Base-by-base conservation (phyloP, 2,888 invertebrate species). In the Brachylomia viminalis region DNA sequence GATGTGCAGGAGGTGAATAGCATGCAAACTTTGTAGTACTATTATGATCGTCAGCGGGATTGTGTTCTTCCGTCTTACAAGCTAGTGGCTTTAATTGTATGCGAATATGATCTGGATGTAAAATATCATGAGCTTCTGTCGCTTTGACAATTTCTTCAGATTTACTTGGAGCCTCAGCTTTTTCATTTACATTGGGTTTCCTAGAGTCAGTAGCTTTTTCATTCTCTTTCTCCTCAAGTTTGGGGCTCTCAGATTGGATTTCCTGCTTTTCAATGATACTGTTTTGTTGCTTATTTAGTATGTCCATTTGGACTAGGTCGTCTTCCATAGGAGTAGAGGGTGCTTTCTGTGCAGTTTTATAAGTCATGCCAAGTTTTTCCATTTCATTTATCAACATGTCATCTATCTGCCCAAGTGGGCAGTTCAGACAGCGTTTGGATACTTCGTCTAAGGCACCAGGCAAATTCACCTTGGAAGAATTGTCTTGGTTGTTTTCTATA, bases 331-430 rank as follows among this genome's bases (percentile, higher is more conserved):
- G 7, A 61, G 13, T 17, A 33, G 70, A 62, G 30, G 27, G 58
- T 17, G n/a, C 5, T 42, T 27, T 33, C 6, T 38, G 54, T 17
- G n/a, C 49, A 61, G 17, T 69, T 56, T 30, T 62, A 54, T 30
- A 15, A 17, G 69, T 59, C 30, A 68, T 38, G 4, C 79, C 78
- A 0, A 90, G 65, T 68, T 88, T 88, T 47, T 90, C 86, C 85
- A 93, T 90, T 86, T 92, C 92, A 73, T 87, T 87, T 0, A 92
- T 70, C 38, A 93, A 59, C 42, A 83, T 80, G 68, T 90, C 84
- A 49, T 93, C 93, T 47, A 93, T 89, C 69, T 90, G 76, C 27
- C 77, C 77, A 15, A 73, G 65, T 6, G 91, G 89, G 30, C 86
- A 77, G 52, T 90, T 87, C 10, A 92, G 76, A 75, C 90, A 91